phyloP scores from a whole-genome alignment of 2,113 vertebrate genomes.

The Daubentonia madagascariensis region DNA sequence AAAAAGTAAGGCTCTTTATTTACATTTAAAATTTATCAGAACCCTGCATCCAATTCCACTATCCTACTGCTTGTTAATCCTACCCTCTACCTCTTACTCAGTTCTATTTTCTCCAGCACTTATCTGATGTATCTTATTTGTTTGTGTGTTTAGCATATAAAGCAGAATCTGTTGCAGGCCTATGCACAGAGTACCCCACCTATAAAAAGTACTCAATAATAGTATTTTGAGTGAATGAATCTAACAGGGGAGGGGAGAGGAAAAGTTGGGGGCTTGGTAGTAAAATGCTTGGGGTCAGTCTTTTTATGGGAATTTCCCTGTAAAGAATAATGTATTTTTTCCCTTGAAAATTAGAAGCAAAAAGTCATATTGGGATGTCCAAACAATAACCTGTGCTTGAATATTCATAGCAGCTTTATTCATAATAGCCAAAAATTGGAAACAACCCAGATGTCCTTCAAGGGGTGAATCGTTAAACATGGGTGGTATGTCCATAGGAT shows the following conservation, averaged over 20 bases:
- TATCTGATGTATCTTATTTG: background rate
- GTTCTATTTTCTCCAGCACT: background rate
- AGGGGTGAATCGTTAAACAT: background rate
- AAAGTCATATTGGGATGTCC: background rate
- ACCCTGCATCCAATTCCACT: background rate
- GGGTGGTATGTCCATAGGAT: fast-evolving
- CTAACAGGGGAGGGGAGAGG: background rate
- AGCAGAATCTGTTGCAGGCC: background rate
- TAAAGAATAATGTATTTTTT: background rate
- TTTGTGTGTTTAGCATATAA: background rate
- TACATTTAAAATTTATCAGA: background rate
- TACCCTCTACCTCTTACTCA: background rate
- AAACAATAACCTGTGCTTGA: background rate
- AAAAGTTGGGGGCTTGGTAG: background rate
- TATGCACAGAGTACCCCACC: fast-evolving
- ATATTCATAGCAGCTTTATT: background rate
- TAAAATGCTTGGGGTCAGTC: background rate
- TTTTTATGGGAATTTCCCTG: background rate
- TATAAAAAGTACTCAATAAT: background rate
- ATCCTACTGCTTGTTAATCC: background rate
- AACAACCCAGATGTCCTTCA: background rate
- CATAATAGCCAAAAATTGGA: background rate
- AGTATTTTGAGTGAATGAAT: background rate
- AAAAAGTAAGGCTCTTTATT: background rate
- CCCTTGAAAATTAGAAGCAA: background rate